Conservation (phyloP, 2,888 invertebrate genomes). For the Cryptocephalus moraei region DNA sequence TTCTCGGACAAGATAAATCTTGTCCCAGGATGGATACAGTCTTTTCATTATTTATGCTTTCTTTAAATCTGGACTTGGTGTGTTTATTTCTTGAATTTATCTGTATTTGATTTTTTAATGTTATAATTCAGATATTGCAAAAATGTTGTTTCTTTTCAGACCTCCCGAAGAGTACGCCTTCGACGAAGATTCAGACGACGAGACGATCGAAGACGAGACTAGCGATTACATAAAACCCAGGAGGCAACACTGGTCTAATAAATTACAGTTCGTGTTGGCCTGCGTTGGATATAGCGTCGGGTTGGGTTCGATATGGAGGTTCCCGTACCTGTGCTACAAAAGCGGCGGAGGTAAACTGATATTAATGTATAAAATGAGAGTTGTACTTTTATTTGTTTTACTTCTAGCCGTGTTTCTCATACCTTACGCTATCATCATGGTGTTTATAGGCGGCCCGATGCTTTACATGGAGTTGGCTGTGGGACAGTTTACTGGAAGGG, state of each 20-base stretch:
- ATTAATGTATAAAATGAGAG: neutral
- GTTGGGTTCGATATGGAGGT: slow-evolving; percentile 83
- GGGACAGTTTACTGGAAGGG: slow-evolving; percentile 86
- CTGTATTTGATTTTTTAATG: too few species aligned
- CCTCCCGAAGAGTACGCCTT: slow-evolving; percentile 65
- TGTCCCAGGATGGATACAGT: too few species aligned
- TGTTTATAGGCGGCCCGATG: slow-evolving; percentile 84
- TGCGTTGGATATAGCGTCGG: slow-evolving; percentile 86
- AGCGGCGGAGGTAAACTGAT: slow-evolving; percentile 69
- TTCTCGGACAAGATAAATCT: too few species aligned
- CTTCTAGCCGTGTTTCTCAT: slow-evolving; percentile 85
- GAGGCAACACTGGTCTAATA: slow-evolving; percentile 79
- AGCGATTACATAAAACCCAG: slow-evolving; percentile 62
- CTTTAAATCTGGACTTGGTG: too few species aligned
- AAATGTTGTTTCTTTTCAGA: slow-evolving; percentile 41
- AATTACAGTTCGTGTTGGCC: slow-evolving; percentile 80
- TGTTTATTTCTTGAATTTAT: too few species aligned
- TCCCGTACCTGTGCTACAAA: slow-evolving; percentile 86
- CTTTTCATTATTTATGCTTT: too few species aligned
- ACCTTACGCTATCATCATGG: slow-evolving; percentile 85
- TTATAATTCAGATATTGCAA: too few species aligned
- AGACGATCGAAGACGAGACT: slow-evolving; percentile 58
- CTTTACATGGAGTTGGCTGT: slow-evolving; percentile 90
- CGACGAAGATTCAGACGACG: slow-evolving; percentile 66
- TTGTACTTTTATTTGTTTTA: neutral